Evolutionary conservation across 2,113 vertebrate genomes (phyloP).

Genomic region (Grammomys dolichurus): DNA sequence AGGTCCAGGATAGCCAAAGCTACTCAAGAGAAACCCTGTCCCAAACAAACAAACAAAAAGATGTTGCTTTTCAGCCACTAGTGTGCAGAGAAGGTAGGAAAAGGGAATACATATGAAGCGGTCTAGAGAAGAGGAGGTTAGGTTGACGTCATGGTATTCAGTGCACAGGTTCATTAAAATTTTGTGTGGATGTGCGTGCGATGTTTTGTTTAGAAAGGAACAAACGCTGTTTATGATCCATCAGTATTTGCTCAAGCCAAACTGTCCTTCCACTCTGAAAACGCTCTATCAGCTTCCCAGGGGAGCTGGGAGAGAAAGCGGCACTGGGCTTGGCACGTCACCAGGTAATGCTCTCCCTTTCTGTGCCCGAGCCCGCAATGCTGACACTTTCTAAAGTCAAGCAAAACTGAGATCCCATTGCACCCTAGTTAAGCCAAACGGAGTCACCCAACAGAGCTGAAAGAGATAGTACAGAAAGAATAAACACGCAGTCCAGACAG

Average conservation of each 20-base stretch:
- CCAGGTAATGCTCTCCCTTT: neutral
- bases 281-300: neutral
- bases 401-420: neutral
- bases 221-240: constrained; percentile 24
- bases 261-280: neutral
- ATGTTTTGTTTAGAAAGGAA: constrained; percentile 44
- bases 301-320: neutral
- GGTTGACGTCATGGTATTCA: neutral
- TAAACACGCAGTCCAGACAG: constrained; percentile 11
- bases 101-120: neutral
- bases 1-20: no score
- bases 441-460: neutral
- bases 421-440: constrained; percentile 15
- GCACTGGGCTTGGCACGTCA: neutral
- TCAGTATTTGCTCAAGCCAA: constrained; percentile 14
- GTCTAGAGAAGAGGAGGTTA: neutral
- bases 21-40: no score
- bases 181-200: neutral
- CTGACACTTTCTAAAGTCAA: neutral
- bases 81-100: no score
- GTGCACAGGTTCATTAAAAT: neutral
- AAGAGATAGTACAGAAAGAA: neutral
- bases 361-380: neutral
- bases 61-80: neutral
- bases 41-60: no score